These are phyloP conservation scores for Cheilosia scutellata DNA, from an alignment of 2,888 invertebrate genomes.

Conservation along the genomic window DNA sequence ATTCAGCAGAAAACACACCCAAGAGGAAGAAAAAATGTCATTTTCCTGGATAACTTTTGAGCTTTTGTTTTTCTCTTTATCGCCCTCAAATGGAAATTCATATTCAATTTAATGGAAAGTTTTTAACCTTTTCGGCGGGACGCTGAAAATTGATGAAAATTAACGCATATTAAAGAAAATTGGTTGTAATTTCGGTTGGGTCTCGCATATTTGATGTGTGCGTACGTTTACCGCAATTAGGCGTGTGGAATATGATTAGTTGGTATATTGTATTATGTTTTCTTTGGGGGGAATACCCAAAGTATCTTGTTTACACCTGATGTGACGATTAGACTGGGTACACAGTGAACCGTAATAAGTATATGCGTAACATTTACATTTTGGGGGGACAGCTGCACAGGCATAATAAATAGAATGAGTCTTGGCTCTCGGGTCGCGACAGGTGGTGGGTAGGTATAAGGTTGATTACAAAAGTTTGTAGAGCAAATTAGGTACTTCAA, in stretches of 20 bases:
- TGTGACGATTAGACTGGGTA: slow-evolving; percentile 36
- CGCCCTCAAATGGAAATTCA: neutral
- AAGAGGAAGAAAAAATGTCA: too few species aligned
- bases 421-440: too few species aligned
- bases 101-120: slow-evolving; percentile 18
- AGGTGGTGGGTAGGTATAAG: neutral
- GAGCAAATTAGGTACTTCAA: neutral
- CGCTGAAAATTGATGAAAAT: neutral
- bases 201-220: slow-evolving; percentile 30
- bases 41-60: too few species aligned
- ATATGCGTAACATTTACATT: neutral
- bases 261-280: slow-evolving; percentile 9
- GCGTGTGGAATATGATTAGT: slow-evolving; percentile 38
- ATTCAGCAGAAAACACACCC: too few species aligned
- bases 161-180: slow-evolving; percentile 45
- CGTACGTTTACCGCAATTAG: slow-evolving; percentile 37
- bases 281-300: neutral
- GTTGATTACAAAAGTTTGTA: neutral
- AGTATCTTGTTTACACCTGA: slow-evolving; percentile 46
- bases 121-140: slow-evolving; percentile 2
- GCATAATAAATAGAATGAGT: too few species aligned
- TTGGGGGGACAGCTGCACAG: neutral
- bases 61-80: too few species aligned
- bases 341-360: slow-evolving; percentile 13
- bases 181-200: slow-evolving; percentile 30